Percentiles rank a stretch among this genome's conserved stretches.
Conservation (phyloP, 1,140 invertebrate species). For the Sesamia nonagrioides region DNA sequence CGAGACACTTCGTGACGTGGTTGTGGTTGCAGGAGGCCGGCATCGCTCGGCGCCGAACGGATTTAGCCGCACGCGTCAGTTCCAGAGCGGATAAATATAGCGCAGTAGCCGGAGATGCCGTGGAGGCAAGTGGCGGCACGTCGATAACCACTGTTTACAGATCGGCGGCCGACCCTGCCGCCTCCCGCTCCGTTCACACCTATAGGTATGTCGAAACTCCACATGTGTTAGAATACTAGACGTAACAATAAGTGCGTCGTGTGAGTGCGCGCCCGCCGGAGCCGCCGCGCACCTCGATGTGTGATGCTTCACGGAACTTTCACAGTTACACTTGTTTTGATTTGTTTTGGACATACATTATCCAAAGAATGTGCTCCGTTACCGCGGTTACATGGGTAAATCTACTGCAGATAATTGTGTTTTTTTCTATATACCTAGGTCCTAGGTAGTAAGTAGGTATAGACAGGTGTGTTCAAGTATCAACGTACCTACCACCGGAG, state of each 20-base stretch:
- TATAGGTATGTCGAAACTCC: constrained; percentile 82
- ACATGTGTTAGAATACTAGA: constrained; percentile 69
- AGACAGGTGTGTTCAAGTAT: background rate
- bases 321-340: constrained; percentile 60
- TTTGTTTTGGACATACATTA: constrained; percentile 62
- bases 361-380: constrained; percentile 50
- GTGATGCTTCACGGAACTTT: constrained; percentile 56
- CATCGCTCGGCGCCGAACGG: constrained; percentile 82
- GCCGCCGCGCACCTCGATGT: background rate
- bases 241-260: constrained; percentile 71
- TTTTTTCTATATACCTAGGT: too few relatives aligned
- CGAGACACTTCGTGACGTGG: constrained; percentile 77
- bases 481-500: background rate
- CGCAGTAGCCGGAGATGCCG: constrained; percentile 80
- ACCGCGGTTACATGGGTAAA: background rate
- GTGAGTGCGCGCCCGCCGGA: constrained; percentile 53
- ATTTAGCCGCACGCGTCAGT: constrained; percentile 84
- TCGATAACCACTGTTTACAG: constrained; percentile 86
- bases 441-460: too few relatives aligned
- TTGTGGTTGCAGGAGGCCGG: constrained; percentile 85
- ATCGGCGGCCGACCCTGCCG: constrained; percentile 83
- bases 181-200: constrained; percentile 81
- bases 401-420: background rate
- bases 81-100: constrained; percentile 85
- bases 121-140: constrained; percentile 80